A percentile compares a stretch with the other conserved stretches of the same genome.
phyloP scores from a whole-genome alignment of 1,140 invertebrate species.

The Mya arenaria region DNA sequence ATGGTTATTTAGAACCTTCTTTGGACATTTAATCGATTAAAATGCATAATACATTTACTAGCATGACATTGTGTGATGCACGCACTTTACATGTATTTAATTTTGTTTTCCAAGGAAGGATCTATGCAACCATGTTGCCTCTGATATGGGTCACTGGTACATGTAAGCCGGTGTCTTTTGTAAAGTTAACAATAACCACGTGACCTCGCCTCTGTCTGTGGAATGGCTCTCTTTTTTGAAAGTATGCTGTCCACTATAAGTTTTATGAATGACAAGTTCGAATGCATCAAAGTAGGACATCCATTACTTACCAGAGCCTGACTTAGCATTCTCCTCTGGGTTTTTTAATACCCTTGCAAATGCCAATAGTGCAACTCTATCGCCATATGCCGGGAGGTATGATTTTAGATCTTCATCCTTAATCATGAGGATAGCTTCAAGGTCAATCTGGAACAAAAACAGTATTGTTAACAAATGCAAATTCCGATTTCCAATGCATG shows the following conservation, averaged over 20 bases:
- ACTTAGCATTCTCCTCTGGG: slow-evolving; percentile 9
- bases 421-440: slow-evolving; percentile 8
- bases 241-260: slow-evolving; percentile 15
- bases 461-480: slow-evolving; percentile 16
- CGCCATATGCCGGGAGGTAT: slow-evolving; percentile 23
- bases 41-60: slow-evolving; percentile 16
- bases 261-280: slow-evolving; percentile 11
- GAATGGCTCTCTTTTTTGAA: slow-evolving; percentile 14
- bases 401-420: slow-evolving; percentile 9
- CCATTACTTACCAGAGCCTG: background rate
- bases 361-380: slow-evolving; percentile 19
- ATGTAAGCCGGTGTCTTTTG: slow-evolving; percentile 14
- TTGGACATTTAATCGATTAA: slow-evolving; percentile 6
- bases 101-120: slow-evolving; percentile 19
- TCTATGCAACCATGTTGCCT: slow-evolving; percentile 4
- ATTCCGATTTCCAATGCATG: slow-evolving; percentile 10
- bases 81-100: background rate
- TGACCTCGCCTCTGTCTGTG: slow-evolving; percentile 12
- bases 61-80: slow-evolving; percentile 16
- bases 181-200: slow-evolving; percentile 5
- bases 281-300: slow-evolving; percentile 14
- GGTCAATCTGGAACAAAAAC: slow-evolving; percentile 17
- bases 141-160: slow-evolving; percentile 13
- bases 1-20: slow-evolving; percentile 16
- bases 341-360: slow-evolving; percentile 21